Percentiles rank a stretch among this genome's conserved stretches.
These are phyloP conservation scores for Diphyllodes magnificus DNA, from an alignment of 2,113 vertebrate species.

Conservation along the genomic window DNA sequence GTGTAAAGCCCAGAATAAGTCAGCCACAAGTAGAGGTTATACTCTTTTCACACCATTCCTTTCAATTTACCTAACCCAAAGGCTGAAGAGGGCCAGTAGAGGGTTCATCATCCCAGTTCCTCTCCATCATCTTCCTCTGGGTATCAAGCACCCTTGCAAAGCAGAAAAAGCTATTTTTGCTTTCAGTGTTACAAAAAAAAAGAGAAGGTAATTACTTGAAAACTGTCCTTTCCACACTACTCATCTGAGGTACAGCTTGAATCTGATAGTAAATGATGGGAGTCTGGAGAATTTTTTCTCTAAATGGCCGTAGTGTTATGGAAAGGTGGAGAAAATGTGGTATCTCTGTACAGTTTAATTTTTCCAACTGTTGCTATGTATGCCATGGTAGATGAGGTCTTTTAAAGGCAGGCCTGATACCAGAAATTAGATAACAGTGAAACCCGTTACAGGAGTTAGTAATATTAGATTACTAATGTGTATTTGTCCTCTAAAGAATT, in stretches of 20 bases:
- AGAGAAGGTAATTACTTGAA: not conserved
- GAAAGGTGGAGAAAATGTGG: not conserved
- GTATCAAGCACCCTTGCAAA: not conserved
- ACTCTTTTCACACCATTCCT: not conserved
- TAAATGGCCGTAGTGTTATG: not conserved
- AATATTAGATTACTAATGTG: not conserved
- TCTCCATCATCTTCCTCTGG: not conserved
- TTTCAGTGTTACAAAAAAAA: not conserved
- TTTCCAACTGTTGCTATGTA: not conserved
- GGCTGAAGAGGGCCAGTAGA: fast-evolving
- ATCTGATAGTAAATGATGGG: not conserved
- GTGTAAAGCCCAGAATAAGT: not conserved
- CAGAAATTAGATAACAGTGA: not conserved
- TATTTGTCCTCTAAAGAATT: conserved; percentile 5
- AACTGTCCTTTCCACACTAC: not conserved
- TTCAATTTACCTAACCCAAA: not conserved
- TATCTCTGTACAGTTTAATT: not conserved
- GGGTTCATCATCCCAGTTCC: not conserved
- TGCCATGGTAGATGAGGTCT: not conserved
- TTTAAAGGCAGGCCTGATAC: not conserved
- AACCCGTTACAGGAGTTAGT: not conserved
- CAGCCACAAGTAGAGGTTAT: not conserved
- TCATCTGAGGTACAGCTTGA: not conserved
- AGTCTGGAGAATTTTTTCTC: not conserved
- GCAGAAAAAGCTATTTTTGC: not conserved